Percentiles rank a stretch among this genome's conserved stretches.
Evolutionary conservation across 2,888 invertebrate genomes (phyloP).

Genomic region (Acleris sparsana): DNA sequence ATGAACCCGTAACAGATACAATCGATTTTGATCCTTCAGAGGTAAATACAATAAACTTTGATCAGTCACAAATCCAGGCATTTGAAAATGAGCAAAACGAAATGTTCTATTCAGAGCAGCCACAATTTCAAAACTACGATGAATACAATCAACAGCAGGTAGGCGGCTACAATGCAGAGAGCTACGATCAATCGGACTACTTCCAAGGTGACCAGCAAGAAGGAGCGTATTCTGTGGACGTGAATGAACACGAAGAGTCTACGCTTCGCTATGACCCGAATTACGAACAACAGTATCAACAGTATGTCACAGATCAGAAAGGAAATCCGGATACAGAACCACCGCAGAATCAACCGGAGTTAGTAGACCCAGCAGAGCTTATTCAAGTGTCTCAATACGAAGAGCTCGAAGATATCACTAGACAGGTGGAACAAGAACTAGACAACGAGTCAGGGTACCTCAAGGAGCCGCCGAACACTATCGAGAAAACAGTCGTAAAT

Average conservation of each 20-base stretch:
- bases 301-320: slow-evolving; percentile 47
- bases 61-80: slow-evolving; percentile 51
- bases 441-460: slow-evolving; percentile 47
- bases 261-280: slow-evolving; percentile 62
- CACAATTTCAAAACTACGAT: slow-evolving; percentile 42
- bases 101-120: slow-evolving; percentile 63
- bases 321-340: slow-evolving; percentile 34
- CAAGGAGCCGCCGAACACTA: neutral
- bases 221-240: slow-evolving; percentile 49
- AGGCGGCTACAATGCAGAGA: slow-evolving; percentile 43
- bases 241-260: slow-evolving; percentile 61
- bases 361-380: slow-evolving; percentile 23
- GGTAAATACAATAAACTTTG: neutral
- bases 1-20: neutral
- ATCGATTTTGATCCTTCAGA: slow-evolving; percentile 22
- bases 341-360: slow-evolving; percentile 39
- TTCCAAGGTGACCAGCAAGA: slow-evolving; percentile 55
- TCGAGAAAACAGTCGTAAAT: neutral
- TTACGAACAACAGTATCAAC: slow-evolving; percentile 69
- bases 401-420: slow-evolving; percentile 44
- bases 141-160: slow-evolving; percentile 48
- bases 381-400: slow-evolving; percentile 42
- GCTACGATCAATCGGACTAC: slow-evolving; percentile 51
- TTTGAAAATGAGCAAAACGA: slow-evolving; percentile 62
- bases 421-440: slow-evolving; percentile 52